A percentile compares a stretch with the other conserved stretches of the same genome.
phyloP scores from a whole-genome alignment of 1,140 invertebrate genomes.

The Atta cephalotes region DNA sequence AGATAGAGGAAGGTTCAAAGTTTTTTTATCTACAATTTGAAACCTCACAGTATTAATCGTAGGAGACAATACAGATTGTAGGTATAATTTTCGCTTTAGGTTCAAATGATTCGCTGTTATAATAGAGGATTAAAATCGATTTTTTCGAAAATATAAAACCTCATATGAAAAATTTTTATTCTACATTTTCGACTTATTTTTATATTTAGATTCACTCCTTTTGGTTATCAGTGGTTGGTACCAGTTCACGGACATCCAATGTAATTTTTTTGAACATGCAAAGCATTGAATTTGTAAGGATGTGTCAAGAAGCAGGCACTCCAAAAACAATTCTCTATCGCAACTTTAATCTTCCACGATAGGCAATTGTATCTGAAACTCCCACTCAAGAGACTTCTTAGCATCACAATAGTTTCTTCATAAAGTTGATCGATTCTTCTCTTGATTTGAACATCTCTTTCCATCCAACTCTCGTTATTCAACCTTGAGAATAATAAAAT shows the following conservation, averaged over 20 bases:
- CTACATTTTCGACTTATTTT: too few species aligned
- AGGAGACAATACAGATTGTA: too few species aligned
- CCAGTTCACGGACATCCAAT: not conserved
- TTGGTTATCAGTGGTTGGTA: too few species aligned
- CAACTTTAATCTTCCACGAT: constrained; percentile 43
- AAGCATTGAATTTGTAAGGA: not conserved
- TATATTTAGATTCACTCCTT: too few species aligned
- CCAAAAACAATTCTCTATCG: constrained; percentile 54
- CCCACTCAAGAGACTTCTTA: constrained; percentile 31
- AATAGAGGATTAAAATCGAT: too few species aligned
- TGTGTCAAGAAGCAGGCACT: constrained; percentile 37
- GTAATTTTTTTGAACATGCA: not conserved
- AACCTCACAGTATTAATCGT: too few species aligned
- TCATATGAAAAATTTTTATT: too few species aligned
- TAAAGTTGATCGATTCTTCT: constrained; percentile 12
- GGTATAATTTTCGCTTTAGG: too few species aligned
- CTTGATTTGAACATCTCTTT: constrained; percentile 12
- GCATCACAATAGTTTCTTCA: constrained; percentile 2
- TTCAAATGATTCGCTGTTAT: too few species aligned
- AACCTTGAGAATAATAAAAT: not conserved
- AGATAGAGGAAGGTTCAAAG: too few species aligned
- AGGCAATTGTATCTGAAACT: constrained; percentile 52
- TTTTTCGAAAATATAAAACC: too few species aligned
- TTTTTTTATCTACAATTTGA: too few species aligned
- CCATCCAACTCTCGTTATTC: not conserved